Evolutionary conservation across 2,888 invertebrate species (phyloP), one percentile per base, ranked within the genome.

Genomic region (Pachydiplax longipennis): DNA sequence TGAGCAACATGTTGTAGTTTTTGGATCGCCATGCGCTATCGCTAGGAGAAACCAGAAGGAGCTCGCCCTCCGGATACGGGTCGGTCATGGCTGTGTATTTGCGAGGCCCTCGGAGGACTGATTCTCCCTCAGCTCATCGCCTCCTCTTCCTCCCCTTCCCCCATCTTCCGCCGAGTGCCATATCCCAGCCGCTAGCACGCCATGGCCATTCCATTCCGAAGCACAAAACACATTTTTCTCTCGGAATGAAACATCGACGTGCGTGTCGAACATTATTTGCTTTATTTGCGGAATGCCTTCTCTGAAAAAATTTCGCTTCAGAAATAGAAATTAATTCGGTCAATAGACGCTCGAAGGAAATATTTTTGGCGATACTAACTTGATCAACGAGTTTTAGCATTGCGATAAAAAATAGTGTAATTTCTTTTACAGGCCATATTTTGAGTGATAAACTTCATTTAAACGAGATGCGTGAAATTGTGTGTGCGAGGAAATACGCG

Each of bases 1-100:
- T 95, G 25, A 97, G 96, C 91, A 97, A 94, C 91, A 95, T 94
- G 93, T 96, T 96, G 93, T 97, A 97, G 93, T 96, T 96, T 92
- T 95, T 95, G 80, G 96, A 95, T 91, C 96, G 94, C 95, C 96
- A 97, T 61, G 95, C 95, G 92, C 95, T 95, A 92, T 97, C 96
- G 92, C 97, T 97, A 15, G 97, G 97, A 73, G 97, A 94, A 65
- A 96, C 94, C 91, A 97, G 92, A 90, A 92, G 91, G 90, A 92
- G 91, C 13, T 91, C 91, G 61, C 91, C 48, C 90, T 91, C n/a
- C 73, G 61, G 22, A 61, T 61, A 61, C n/a, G 22, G 15, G 31
- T 58, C 22, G 58, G 40, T 61, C 35, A 8, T 61, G 87, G 58
- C n/a, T 37, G 22, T 31, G 31, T 2, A 13, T 2, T 18, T 1